phyloP scores from a whole-genome alignment of 2,113 vertebrate genomes.

The Melanostigma gelatinosum region DNA sequence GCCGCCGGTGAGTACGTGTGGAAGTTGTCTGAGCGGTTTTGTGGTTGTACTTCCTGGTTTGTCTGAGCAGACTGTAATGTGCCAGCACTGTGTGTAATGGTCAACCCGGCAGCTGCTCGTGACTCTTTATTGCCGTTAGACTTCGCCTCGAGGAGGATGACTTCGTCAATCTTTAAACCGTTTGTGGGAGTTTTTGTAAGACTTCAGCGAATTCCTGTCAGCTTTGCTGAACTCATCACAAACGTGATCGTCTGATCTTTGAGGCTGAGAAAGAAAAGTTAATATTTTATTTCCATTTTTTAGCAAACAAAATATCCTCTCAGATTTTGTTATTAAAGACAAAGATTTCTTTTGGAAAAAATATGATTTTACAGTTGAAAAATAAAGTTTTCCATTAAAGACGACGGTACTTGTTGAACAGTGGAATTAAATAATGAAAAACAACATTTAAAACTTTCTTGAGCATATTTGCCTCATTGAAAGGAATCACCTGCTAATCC shows the following conservation, averaged over 20 bases:
- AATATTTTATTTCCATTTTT: background rate
- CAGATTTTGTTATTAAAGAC: background rate
- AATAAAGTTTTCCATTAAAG: too few relatives aligned
- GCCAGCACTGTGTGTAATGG: slow-evolving; percentile 48
- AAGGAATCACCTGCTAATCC: slow-evolving; percentile 10
- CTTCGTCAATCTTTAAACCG: slow-evolving; percentile 80
- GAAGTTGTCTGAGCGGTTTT: too few relatives aligned
- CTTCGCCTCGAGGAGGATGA: slow-evolving; percentile 63
- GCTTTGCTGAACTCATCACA: slow-evolving; percentile 54
- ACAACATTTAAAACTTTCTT: background rate
- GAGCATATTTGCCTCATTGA: background rate
- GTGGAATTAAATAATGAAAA: too few relatives aligned
- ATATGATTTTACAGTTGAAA: too few relatives aligned
- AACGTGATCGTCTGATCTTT: background rate
- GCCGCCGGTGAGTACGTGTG: too few relatives aligned
- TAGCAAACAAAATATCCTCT: background rate
- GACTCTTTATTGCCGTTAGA: slow-evolving; percentile 67
- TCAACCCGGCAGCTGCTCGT: slow-evolving; percentile 60
- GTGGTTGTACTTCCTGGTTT: too few relatives aligned
- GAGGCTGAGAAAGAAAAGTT: background rate
- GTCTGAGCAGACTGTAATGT: too few relatives aligned
- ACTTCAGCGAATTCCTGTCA: slow-evolving; percentile 37
- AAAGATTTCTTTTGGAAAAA: too few relatives aligned
- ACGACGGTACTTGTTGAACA: too few relatives aligned
- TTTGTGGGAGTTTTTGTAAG: slow-evolving; percentile 25